A percentile compares a stretch with the other conserved stretches of the same genome.
Conservation (phyloP, 2,888 invertebrate genomes). For the Callosobruchus maculatus region DNA sequence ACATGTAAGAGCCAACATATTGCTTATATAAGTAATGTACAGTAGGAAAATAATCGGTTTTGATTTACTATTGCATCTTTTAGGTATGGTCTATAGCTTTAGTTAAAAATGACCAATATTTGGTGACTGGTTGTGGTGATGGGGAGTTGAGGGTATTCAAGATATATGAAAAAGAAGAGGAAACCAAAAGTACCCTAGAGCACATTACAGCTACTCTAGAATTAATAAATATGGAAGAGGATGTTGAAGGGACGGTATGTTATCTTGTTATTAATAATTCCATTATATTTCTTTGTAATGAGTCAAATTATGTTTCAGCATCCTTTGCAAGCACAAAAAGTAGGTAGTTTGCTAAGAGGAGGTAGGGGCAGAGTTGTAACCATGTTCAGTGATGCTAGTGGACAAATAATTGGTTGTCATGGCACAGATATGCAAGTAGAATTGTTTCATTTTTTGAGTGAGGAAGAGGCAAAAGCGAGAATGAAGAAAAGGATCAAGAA, state of each 20-base stretch:
- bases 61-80: conserved; percentile 18
- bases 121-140: conserved; percentile 87
- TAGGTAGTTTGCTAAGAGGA: conserved; percentile 75
- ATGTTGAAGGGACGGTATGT: conserved; percentile 42
- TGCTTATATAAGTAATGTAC: no score
- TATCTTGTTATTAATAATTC: conserved; percentile 12
- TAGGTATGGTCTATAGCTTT: conserved; percentile 84
- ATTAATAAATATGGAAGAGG: conserved; percentile 55
- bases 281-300: no score
- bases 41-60: no score
- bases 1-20: no score
- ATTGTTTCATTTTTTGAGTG: conserved; percentile 73
- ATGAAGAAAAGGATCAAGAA: conserved; percentile 77
- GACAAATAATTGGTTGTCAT: conserved; percentile 73
- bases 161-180: conserved; percentile 56
- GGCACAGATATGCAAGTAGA: conserved; percentile 81
- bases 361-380: conserved; percentile 77
- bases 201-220: conserved; percentile 52
- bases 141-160: conserved; percentile 83
- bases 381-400: conserved; percentile 68
- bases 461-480: conserved; percentile 68
- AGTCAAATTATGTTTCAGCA: conserved; percentile 47
- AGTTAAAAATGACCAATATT: conserved; percentile 71
- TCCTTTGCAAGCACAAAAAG: conserved; percentile 70
- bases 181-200: conserved; percentile 46